Evolutionary conservation across 2,113 vertebrate species (phyloP).

Genomic region (Amphilophus citrinellus): DNA sequence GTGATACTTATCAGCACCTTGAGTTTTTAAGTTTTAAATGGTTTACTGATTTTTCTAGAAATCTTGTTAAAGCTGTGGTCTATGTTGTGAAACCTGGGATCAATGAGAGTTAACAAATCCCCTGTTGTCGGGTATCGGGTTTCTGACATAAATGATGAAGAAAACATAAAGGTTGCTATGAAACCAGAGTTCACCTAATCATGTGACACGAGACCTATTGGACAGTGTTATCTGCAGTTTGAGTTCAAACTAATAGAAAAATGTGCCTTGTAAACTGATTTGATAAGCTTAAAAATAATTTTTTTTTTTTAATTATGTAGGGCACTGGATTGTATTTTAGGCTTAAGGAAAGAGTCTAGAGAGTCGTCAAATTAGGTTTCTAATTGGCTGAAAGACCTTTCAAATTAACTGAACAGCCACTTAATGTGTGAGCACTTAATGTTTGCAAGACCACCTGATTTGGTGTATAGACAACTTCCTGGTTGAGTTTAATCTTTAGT

Average conservation of each 20-base stretch:
- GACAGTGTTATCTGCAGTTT: background rate
- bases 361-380: background rate
- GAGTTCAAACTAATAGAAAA: background rate
- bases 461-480: background rate
- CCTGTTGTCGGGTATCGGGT: constrained; percentile 33
- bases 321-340: background rate
- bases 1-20: background rate
- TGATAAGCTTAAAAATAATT: background rate
- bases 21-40: constrained; percentile 2
- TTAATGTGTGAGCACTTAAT: background rate
- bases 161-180: constrained; percentile 45
- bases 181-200: constrained; percentile 6
- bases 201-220: constrained; percentile 10
- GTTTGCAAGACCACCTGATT: background rate
- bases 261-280: background rate
- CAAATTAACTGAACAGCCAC: background rate
- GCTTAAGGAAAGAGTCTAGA: background rate
- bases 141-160: constrained; percentile 32
- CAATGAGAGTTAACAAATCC: constrained; percentile 29
- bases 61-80: background rate
- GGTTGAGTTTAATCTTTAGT: background rate
- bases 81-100: constrained; percentile 15
- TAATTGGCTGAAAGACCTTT: background rate
- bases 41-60: background rate
- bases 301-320: background rate